Evolutionary conservation across 2,888 invertebrate genomes (phyloP).

Genomic region (Thera britannica): DNA sequence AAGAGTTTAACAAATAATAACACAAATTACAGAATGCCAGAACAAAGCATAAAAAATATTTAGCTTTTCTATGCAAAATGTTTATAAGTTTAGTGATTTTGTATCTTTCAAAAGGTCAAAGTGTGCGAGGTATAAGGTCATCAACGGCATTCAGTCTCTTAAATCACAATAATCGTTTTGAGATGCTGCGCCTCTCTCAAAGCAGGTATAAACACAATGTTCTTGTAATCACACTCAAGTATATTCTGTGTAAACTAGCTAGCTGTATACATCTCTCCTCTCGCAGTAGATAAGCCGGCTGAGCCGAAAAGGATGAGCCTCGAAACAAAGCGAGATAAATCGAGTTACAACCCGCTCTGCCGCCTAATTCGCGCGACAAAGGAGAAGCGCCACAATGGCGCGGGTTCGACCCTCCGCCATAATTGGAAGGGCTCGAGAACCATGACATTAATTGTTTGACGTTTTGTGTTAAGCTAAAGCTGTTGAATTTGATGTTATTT

Average conservation of each 20-base stretch:
- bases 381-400: conserved; percentile 16
- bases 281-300: conserved; percentile 29
- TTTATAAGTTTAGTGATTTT: too few relatives aligned
- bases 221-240: too few relatives aligned
- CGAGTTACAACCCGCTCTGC: conserved; percentile 29
- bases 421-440: conserved; percentile 34
- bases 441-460: conserved; percentile 41
- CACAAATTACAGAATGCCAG: too few relatives aligned
- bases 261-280: conserved; percentile 24
- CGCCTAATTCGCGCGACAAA: conserved; percentile 29
- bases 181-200: too few relatives aligned
- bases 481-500: conserved; percentile 17
- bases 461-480: conserved; percentile 32
- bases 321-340: conserved; percentile 38
- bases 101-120: too few relatives aligned
- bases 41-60: too few relatives aligned
- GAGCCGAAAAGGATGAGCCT: conserved; percentile 33
- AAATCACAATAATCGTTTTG: too few relatives aligned
- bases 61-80: too few relatives aligned
- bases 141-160: too few relatives aligned
- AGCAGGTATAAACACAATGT: too few relatives aligned
- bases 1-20: too few relatives aligned
- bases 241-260: background rate
- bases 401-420: conserved; percentile 20
- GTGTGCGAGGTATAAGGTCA: too few relatives aligned